Base-by-base conservation (phyloP, 92 coral and sea anemone genomes). In the Nematostella vectensis region DNA sequence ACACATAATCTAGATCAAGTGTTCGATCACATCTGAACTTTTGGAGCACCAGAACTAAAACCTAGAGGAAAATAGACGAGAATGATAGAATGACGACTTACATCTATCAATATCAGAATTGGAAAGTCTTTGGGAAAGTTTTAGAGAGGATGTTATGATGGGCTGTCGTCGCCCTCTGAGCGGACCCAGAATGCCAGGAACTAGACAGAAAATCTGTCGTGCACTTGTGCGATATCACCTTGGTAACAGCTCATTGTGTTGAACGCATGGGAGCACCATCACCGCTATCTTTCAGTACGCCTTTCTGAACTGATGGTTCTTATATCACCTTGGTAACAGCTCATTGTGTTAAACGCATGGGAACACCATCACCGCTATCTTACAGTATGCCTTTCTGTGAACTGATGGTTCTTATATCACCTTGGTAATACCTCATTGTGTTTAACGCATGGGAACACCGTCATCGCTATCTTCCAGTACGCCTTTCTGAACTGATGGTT, bases 401-500 rank as follows among this genome's bases (percentile, higher is more conserved):
- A n/a, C n/a, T n/a, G n/a, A n/a, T n/a, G n/a, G n/a, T n/a, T n/a
- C n/a, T n/a, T n/a, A n/a, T n/a, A n/a, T n/a, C n/a, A n/a, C n/a
- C n/a, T 6, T 15, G 51, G 51, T 4, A 45, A 22, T 9, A 45
- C 51, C 51, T 45, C 51, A 19, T 45, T 25, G 2, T 16, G 21
- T 33, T 33, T 33, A 22, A 66, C 26, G 21, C 72, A 66, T 0
- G 72, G 72, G n/a, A 54, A 55, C 22, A 55, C 12, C 40, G 27
- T 44, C n/a, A 40, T 66, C 1, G 44, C 6, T 27, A 66, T 55
- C 17, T 29, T 55, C 42, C 63, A 36, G 60, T 66, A 66, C 11
- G 72, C 25, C 33, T 15, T 55, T 22, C 72, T 66, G 27, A 66
- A 66, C 49, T 66, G 63, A 1, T 23, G 30, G 31, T 66, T 66